Base-by-base conservation (phyloP, 2,797 vertebrate species). In the Clarias laeviceps region DNA sequence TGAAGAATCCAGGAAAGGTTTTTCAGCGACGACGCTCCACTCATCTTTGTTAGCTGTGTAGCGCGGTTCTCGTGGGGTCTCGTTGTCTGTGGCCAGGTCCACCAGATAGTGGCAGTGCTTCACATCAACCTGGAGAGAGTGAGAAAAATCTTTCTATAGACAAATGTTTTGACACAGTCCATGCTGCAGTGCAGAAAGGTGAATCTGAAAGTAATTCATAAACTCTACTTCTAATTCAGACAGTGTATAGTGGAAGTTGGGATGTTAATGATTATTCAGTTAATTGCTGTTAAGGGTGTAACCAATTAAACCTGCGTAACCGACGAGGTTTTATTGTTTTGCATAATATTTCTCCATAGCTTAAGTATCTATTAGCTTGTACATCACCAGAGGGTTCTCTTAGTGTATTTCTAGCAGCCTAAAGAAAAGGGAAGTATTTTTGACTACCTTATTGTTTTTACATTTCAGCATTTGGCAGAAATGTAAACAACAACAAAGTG, bases 51-150 rank as follows among this genome's bases (percentile, higher is more conserved):
- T 96, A 78, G 96, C 92, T 5, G 97, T 94, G 61, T 97, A 99
- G 18, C 94, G 95, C 0, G 98, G 98, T 90, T 99, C 98, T 68
- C 94, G 94, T 0, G 92, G 92, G 1, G 94, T 94, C 92, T 98
- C 97, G 1, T 88, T 86, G 4, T 93, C 93, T 0, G 91, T 94
- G 87, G 98, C 97, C 87, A 99, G 89, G 90, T 99, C 98, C 87
- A 99, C 97, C 88, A 99, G 91, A 91, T 98, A 99, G 91, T 99
- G 97, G 90, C 98, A 99, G 50, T 96, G 98, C 80, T 94, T 96
- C 90, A 99, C 87, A 87, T 99, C 97, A 74, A 98, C 87, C 98
- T 99, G 92, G 78, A 22, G 59, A 32, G 24, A 45, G n/a, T 29
- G 4, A 86, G 50, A 64, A 22, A 66, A 34, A 56, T 22, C 74